These are phyloP conservation scores for Neotoxoptera formosana DNA, from an alignment of 1,140 invertebrate species.

Conservation along the genomic window DNA sequence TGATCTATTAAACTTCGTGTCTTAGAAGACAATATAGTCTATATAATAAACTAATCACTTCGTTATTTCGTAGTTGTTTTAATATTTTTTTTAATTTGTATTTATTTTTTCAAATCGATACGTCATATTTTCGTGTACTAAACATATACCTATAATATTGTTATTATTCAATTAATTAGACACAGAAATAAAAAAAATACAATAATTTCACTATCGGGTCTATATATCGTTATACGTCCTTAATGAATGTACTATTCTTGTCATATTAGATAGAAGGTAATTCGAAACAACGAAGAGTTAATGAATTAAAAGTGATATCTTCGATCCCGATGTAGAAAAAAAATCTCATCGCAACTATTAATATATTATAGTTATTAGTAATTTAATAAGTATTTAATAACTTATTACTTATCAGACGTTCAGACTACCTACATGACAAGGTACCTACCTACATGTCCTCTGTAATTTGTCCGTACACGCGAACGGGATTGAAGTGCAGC, in stretches of 20 bases:
- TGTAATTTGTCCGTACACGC: not conserved
- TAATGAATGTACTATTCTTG: not conserved
- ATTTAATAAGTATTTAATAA: too few species aligned
- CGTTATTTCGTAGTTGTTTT: not conserved
- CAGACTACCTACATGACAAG: not conserved
- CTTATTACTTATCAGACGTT: not conserved
- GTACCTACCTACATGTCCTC: too few species aligned
- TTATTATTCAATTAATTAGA: not conserved
- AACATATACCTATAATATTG: not conserved
- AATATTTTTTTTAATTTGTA: not conserved
- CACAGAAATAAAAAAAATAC: not conserved
- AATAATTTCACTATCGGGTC: not conserved
- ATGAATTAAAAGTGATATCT: not conserved
- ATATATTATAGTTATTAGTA: too few species aligned
- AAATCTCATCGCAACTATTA: not conserved
- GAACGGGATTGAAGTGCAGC: not conserved
- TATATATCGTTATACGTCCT: not conserved
- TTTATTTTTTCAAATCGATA: not conserved
- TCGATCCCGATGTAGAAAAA: not conserved
- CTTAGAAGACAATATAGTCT: not conserved
- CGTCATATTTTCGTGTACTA: not conserved
- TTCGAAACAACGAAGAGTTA: not conserved
- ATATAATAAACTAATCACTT: not conserved
- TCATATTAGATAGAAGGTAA: not conserved
- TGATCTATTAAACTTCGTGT: not conserved